phyloP scores from a whole-genome alignment of 1,140 invertebrate species.

The Neodiprion virginianus region DNA sequence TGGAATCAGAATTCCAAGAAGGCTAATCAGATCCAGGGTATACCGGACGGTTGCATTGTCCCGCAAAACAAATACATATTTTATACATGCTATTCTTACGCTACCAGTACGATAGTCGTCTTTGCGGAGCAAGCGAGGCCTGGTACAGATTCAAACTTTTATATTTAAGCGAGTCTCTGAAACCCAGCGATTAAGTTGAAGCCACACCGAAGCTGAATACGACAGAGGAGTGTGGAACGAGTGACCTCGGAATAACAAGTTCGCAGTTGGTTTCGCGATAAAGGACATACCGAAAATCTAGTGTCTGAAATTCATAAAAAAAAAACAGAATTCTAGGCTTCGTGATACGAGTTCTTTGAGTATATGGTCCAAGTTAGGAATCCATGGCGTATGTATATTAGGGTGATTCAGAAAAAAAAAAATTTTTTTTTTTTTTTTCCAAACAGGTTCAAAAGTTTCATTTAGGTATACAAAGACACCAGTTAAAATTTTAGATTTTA shows the following conservation, averaged over 20 bases:
- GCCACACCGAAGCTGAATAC: neutral
- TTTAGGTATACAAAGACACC: too few relatives aligned
- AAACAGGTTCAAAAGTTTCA: too few relatives aligned
- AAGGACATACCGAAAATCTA: neutral
- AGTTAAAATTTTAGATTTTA: too few relatives aligned
- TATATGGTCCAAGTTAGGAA: neutral
- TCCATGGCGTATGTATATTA: neutral
- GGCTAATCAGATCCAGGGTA: slow-evolving; percentile 1
- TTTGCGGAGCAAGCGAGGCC: neutral
- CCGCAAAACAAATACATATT: slow-evolving; percentile 3
- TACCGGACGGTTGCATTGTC: slow-evolving; percentile 1
- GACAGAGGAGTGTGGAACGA: neutral
- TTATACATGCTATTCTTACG: slow-evolving; percentile 3
- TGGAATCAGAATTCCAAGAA: slow-evolving; percentile 5
- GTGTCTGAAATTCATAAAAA: neutral
- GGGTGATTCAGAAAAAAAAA: too few relatives aligned
- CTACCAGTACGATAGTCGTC: slow-evolving; percentile 2
- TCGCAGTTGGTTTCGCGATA: neutral
- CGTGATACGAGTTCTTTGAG: neutral
- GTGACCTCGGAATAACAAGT: neutral
- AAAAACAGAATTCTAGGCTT: neutral
- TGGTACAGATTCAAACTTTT: neutral
- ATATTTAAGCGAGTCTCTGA: neutral
- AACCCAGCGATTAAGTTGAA: neutral
- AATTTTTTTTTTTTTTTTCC: too few relatives aligned